Evolutionary conservation across 2,797 vertebrate genomes (phyloP), one percentile per base, ranked within the genome.

Genomic region (Argya squamiceps): DNA sequence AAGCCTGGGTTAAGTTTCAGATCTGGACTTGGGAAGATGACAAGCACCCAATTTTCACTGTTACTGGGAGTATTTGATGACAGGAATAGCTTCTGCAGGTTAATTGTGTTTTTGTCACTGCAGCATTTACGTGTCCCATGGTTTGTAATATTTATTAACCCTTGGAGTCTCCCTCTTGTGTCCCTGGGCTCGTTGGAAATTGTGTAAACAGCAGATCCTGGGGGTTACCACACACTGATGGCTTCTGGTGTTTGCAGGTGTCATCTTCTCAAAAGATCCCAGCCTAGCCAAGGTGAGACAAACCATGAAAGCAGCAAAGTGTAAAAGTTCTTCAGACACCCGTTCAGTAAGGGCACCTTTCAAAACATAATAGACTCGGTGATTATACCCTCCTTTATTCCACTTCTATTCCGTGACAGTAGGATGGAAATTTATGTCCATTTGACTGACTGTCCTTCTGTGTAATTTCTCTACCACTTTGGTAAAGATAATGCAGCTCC

Each of bases 151-250:
- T 10, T 39, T n/a, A 29, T 9, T 37, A 59, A 74, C 44, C 2
- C 0, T 37, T 59, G 41, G 34, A 70, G 34, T 67, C 11, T 52
- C 47, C 19, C 46, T 47, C n/a, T n/a, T 43, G 10, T 59, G n/a
- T 58, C 64, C 2, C 2, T 44, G 43, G 43, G 15, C 13, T 74
- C 1, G 0, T 2, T 70, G 52, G 47, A 88, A 55, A 9, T n/a
- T 65, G 37, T 43, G 43, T 9, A 75, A 78, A 9, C 2, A 20
- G 36, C 47, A 70, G 5, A 30, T 69, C 23, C 46, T 46, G 32
- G 21, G 34, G 16, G 18, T 43, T 41, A 27, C 16, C 59, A 0
- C 34, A 37, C 3, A 0, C 37, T 36, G 0, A 22, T 9, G 30
- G 9, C 32, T 85, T 13, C 64, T 53, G 75, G 0, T 13, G 5